Percentiles rank a stretch among this genome's conserved stretches.
These are phyloP conservation scores for Megalops cyprinoides DNA, from an alignment of 2,797 vertebrate genomes.

Conservation along the genomic window DNA sequence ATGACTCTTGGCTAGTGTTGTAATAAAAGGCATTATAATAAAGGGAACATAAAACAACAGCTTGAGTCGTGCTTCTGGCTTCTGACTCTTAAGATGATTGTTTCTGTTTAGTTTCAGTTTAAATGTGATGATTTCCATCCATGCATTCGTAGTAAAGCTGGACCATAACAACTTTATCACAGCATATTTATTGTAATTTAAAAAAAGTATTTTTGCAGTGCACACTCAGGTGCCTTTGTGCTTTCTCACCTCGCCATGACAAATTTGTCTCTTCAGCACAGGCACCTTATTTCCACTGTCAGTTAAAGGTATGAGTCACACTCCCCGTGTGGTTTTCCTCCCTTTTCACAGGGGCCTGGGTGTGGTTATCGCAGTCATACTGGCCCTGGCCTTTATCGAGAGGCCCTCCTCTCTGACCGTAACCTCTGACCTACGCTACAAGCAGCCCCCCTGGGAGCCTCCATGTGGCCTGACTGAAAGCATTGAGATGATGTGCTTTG, in stretches of 20 bases:
- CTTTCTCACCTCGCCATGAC: background rate
- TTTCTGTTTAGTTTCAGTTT: too few relatives aligned
- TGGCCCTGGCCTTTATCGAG: constrained; percentile 77
- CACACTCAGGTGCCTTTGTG: too few relatives aligned
- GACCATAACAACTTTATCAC: too few relatives aligned
- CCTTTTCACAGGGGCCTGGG: constrained; percentile 63
- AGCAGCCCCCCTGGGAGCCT: constrained; percentile 64
- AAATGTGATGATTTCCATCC: too few relatives aligned
- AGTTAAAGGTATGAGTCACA: background rate
- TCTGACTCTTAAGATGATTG: too few relatives aligned
- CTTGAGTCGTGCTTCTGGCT: background rate
- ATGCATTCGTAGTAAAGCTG: too few relatives aligned
- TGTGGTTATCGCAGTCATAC: constrained; percentile 68
- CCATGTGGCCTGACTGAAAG: constrained; percentile 75
- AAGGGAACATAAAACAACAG: background rate
- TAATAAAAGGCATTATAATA: too few relatives aligned
- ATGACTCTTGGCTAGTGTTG: too few relatives aligned
- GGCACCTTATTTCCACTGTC: background rate
- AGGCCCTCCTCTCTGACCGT: constrained; percentile 72
- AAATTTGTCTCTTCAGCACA: background rate
- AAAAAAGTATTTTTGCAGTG: background rate
- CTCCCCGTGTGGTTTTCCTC: background rate
- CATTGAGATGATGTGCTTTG: constrained; percentile 69
- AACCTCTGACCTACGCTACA: constrained; percentile 72
- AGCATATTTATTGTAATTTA: background rate